phyloP scores from a whole-genome alignment of 2,888 invertebrate species.

The Corbicula japonica region DNA sequence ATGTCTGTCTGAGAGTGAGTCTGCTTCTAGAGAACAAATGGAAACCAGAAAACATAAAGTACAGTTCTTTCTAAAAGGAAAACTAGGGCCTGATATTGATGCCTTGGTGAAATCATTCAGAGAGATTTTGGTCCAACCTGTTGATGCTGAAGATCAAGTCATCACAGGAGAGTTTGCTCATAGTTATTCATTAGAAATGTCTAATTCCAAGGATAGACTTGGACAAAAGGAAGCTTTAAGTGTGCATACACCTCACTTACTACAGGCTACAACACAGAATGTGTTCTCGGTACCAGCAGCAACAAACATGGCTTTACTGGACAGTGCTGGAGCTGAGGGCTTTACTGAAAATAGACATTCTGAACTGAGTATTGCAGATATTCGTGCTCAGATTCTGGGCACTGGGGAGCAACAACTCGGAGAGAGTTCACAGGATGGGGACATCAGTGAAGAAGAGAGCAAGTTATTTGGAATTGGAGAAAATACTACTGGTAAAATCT shows the following conservation, averaged over 20 bases:
- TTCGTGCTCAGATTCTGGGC: constrained; percentile 30
- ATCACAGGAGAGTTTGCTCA: constrained; percentile 22
- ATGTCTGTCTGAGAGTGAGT: no score
- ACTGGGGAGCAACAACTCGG: neutral
- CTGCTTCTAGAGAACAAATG: no score
- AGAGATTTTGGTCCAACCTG: constrained; percentile 30
- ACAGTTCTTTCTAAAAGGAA: constrained; percentile 23
- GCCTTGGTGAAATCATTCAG: constrained; percentile 13
- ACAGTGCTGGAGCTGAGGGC: neutral
- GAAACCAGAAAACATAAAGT: constrained; percentile 13
- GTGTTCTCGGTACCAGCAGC: neutral
- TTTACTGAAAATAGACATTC: constrained; percentile 1
- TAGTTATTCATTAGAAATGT: constrained; percentile 8
- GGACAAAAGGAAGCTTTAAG: neutral
- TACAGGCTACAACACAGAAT: neutral
- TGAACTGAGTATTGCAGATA: constrained; percentile 55
- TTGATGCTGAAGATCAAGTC: constrained; percentile 32
- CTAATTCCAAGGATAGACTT: neutral
- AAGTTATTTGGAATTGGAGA: neutral
- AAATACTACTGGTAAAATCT: constrained; percentile 20
- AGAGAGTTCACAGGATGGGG: neutral
- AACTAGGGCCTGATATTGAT: constrained; percentile 18
- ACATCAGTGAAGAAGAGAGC: neutral
- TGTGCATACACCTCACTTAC: neutral
- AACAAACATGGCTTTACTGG: neutral